These are phyloP conservation scores for Suncus etruscus DNA, from an alignment of 2,113 vertebrate species.

Conservation along the genomic window DNA sequence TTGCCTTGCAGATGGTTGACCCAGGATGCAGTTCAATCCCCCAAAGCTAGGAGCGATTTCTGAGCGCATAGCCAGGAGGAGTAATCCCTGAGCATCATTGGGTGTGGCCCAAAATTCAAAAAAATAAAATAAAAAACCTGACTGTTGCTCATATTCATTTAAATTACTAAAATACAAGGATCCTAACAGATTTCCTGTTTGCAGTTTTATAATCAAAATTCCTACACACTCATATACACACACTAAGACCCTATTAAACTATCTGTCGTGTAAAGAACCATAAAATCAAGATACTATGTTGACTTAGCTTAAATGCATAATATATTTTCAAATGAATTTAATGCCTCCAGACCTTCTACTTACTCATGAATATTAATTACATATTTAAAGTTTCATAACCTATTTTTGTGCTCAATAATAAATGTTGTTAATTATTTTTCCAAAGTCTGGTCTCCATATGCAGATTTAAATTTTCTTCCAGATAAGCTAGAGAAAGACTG, in stretches of 20 bases:
- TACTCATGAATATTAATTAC: conserved; percentile 39
- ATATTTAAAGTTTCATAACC: conserved; percentile 28
- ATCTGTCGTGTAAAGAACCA: conserved; percentile 12
- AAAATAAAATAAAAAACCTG: neutral
- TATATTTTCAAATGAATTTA: conserved; percentile 30
- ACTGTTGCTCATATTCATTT: neutral
- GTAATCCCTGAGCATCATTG: too few species aligned
- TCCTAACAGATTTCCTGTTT: conserved; percentile 14
- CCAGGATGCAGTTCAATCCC: too few species aligned
- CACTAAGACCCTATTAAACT: neutral
- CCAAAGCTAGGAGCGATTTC: too few species aligned
- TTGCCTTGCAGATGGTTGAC: too few species aligned
- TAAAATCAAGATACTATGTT: neutral
- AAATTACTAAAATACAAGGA: conserved; percentile 15
- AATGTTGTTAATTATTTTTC: conserved; percentile 35
- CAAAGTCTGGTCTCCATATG: conserved; percentile 8
- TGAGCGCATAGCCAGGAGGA: too few species aligned
- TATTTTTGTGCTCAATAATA: conserved; percentile 23
- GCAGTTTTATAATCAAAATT: conserved; percentile 17
- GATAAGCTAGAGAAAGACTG: neutral
- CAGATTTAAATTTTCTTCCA: conserved; percentile 51
- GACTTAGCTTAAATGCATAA: conserved; percentile 19
- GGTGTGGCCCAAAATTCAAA: neutral
- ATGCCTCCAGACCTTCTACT: conserved; percentile 6
- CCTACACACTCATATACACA: neutral